These are phyloP conservation scores for Theocolax elegans DNA, from an alignment of 1,140 invertebrate genomes.

Conservation along the genomic window DNA sequence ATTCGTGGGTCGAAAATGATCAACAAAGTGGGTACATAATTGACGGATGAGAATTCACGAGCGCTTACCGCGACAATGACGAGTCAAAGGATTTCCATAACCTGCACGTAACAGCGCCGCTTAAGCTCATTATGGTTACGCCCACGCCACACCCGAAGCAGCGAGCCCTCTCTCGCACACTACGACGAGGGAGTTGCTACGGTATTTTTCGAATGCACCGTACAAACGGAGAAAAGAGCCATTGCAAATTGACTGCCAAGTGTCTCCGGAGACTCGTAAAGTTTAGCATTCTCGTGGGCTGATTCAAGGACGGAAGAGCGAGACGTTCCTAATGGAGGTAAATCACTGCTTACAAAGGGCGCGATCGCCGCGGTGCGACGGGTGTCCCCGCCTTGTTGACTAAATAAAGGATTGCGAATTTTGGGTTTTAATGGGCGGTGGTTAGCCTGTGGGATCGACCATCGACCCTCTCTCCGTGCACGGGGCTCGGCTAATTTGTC, in stretches of 20 bases:
- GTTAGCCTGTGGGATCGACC: neutral
- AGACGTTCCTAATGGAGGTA: conserved; percentile 19
- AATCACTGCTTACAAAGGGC: conserved; percentile 16
- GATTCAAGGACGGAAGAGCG: no score
- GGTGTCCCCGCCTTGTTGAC: conserved; percentile 53
- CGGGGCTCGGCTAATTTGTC: conserved; percentile 48
- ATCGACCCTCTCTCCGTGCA: conserved; percentile 17
- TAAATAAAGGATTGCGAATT: conserved; percentile 58
- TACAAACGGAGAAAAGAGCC: no score
- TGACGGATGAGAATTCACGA: neutral
- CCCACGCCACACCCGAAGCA: neutral
- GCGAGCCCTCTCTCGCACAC: neutral
- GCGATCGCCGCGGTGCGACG: conserved; percentile 15
- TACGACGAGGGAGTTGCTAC: no score
- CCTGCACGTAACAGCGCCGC: conserved; percentile 18
- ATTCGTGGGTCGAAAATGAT: neutral
- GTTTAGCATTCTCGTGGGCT: no score
- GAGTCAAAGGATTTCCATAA: conserved; percentile 19
- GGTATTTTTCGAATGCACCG: no score
- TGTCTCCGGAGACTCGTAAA: conserved; percentile 37
- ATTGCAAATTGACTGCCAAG: neutral
- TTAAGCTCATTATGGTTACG: neutral
- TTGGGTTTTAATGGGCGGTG: conserved; percentile 41
- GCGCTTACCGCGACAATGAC: conserved; percentile 5
- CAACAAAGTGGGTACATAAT: neutral